Base-by-base conservation (phyloP, 2,888 invertebrate genomes). In the Plemyria rubiginata region DNA sequence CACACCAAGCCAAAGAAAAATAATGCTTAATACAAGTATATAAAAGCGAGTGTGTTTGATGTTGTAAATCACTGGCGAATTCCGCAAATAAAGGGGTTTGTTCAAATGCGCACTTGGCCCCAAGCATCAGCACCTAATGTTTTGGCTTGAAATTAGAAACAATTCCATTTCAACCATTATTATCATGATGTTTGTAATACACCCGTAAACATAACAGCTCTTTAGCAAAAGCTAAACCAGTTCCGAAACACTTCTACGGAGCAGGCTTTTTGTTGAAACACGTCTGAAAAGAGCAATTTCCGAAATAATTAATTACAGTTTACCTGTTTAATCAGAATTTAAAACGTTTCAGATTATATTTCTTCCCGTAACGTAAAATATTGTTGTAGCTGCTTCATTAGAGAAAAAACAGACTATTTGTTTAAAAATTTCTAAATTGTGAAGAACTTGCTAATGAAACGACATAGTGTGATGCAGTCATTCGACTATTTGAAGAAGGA, bases 101-200 rank as follows among this genome's bases (percentile, higher is more conserved):
- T 5, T 32, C 8, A 32, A 8, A 8, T 32, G 32, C 32, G 6
- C 32, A 32, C 4, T 32, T 32, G 32, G 32, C 22, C 22, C 22
- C 22, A 2, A 22, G 32, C 0, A 32, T 1, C 32, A 5, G 32
- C 32, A 8, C 41, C 5, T 41, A 41, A 49, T 50, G 36, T 50
- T 50, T 50, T 15, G 15, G 16, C 16, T 16, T 40, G n/a, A 13
- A 53, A 22, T 54, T 13, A 16, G 13, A 60, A 60, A 60, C 54
- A 54, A 54, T n/a, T 52, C 38, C 45, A 22, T 3, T 22, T 22
- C 22, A 22, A 22, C 1, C 22, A 22, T 22, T 22, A 15, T 48
- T 54, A 60, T 60, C 60, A 55, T 45, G 38, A 54, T 60, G 60
- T 60, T 60, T 60, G 54, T 54, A 45, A 54, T 45, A 36, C 7